Base-by-base conservation (phyloP, 2,888 invertebrate genomes). In the Cheilosia variabilis region DNA sequence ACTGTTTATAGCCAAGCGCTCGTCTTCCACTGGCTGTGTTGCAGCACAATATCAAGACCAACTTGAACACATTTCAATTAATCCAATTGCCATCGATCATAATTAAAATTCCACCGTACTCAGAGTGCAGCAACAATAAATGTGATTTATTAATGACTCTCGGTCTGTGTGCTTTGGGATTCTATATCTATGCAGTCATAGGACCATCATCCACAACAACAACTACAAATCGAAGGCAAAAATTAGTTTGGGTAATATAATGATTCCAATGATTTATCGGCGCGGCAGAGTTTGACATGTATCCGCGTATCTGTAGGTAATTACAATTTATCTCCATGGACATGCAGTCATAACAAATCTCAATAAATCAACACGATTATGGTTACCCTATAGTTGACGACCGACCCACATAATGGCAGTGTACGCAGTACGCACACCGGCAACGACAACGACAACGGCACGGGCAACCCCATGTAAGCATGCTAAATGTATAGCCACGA, bases 11-110 rank as follows among this genome's bases (percentile, higher is more conserved):
- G 34, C 9, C 34, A 34, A 2, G 3, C 13, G 13, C 37, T 4
- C 1, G 1, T 37, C 37, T 37, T 37, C 3, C 13, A 4, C 13
- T 37, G 0, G 4, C 13, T 13, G 22, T 22, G 37, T 37, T 10
- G 37, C 37, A 37, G 37, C 37, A 37, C 13, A 37, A 37, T 37
- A 13, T 37, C 37, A 73, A 53, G 55, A 47, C 55, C 37, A 55
- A 63, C 41, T 58, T 53, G 34, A 50, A 45, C 84, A 81, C 84
- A 81, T 86, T 86, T 86, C 86, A 86, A 86, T 86, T 86, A 86
- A 86, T 86, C 72, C 76, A 81, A 86, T 72, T 86, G 81, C 72
- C 81, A 86, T 86, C 86, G 76, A 86, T 86, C 86, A 86, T 86
- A 86, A 86, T 86, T 86, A 86, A 86, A 81, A 86, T 86, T 81